phyloP scores from a whole-genome alignment of 2,797 vertebrate species.

The Hydrolagus colliei region DNA sequence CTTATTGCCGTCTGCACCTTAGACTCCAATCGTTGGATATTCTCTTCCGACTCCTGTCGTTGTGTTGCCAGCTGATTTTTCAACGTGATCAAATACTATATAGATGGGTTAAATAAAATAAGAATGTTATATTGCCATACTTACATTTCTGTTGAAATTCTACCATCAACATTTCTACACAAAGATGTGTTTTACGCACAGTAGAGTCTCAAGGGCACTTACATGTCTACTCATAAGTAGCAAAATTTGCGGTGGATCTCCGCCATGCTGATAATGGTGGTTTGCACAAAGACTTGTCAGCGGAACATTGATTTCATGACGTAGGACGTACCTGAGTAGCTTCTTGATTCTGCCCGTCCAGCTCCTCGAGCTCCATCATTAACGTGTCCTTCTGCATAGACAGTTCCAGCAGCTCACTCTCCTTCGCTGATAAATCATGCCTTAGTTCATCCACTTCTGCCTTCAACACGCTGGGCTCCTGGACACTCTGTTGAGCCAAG shows the following conservation, averaged over 20 bases:
- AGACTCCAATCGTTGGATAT: constrained; percentile 53
- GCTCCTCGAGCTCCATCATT: constrained; percentile 75
- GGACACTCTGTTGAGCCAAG: constrained; percentile 35
- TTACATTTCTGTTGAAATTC: not conserved
- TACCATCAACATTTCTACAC: too few relatives aligned
- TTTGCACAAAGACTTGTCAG: not conserved
- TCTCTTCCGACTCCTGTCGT: constrained; percentile 58
- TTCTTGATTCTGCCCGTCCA: constrained; percentile 89
- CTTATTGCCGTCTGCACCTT: constrained; percentile 61
- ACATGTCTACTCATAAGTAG: too few relatives aligned
- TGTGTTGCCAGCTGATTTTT: constrained; percentile 80
- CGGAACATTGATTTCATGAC: not conserved
- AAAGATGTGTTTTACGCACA: too few relatives aligned
- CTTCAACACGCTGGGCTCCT: constrained; percentile 37
- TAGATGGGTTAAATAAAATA: constrained; percentile 38
- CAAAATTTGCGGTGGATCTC: too few relatives aligned
- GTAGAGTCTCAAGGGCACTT: too few relatives aligned
- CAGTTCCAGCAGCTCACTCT: constrained; percentile 61
- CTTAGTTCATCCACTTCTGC: constrained; percentile 59
- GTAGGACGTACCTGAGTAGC: constrained; percentile 73
- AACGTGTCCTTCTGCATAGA: constrained; percentile 70
- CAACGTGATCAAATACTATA: constrained; percentile 80
- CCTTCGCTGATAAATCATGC: constrained; percentile 62
- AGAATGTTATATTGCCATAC: constrained; percentile 16
- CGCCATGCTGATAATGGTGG: not conserved